These are phyloP conservation scores for Passer montanus DNA, from an alignment of 2,113 vertebrate genomes.

Conservation along the genomic window DNA sequence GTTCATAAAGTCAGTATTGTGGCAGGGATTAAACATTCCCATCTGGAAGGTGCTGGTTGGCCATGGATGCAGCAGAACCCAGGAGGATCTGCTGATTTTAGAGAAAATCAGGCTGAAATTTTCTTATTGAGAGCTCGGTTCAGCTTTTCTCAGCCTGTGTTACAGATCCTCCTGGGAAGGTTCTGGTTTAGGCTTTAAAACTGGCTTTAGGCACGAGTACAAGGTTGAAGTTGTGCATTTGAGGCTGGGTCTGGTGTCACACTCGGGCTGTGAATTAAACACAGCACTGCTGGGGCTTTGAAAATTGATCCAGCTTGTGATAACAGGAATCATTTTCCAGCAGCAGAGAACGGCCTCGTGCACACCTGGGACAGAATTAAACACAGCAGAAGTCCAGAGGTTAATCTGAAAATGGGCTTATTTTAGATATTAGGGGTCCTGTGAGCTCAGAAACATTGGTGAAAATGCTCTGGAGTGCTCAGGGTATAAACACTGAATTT, in stretches of 20 bases:
- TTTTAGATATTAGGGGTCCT: not conserved
- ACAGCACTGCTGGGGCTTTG: not conserved
- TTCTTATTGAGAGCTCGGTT: fast-evolving
- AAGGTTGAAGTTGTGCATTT: not conserved
- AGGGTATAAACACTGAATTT: not conserved
- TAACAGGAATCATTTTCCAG: not conserved
- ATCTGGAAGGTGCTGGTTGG: not conserved
- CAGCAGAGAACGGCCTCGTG: not conserved
- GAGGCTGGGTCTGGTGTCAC: not conserved
- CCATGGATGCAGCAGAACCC: not conserved
- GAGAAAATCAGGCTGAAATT: not conserved
- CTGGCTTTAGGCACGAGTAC: not conserved
- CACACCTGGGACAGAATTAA: not conserved
- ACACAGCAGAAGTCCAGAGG: not conserved
- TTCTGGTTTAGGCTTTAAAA: not conserved
- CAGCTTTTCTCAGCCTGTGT: not conserved
- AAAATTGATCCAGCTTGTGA: not conserved
- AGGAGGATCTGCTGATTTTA: not conserved
- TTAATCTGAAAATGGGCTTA: fast-evolving
- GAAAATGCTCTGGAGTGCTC: not conserved
- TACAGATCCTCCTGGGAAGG: no score
- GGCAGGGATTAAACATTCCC: not conserved
- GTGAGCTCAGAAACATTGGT: not conserved
- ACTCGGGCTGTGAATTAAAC: not conserved
- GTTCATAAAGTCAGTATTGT: not conserved